These are phyloP conservation scores for human DNA, from an alignment of 2,113 vertebrate genomes.

Conservation along the genomic window GRCh38 chrX:26715001-26715500, in stretches of 20 bases:
- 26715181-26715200: not conserved
- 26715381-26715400: not conserved
- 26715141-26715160: not conserved
- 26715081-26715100: not conserved
- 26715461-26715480: conserved; percentile 22
- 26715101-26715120: not conserved
- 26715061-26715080: not conserved
- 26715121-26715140: not conserved
- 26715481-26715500: conserved; percentile 14
- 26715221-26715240: not conserved
- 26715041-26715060: not conserved
- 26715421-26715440: conserved; percentile 3
- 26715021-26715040: not conserved
- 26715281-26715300: conserved; percentile 12
- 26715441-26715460: not conserved
- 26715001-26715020: not conserved
- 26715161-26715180: not conserved
- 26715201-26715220: not conserved
- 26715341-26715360: not conserved
- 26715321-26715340: conserved; percentile 15
- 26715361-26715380: not conserved
- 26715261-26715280: not conserved
- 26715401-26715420: not conserved
- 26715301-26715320: not conserved
- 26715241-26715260: not conserved